Percentiles rank a stretch among this genome's conserved stretches.
phyloP scores from a whole-genome alignment of 1,140 invertebrate species.

The Drosophila baimaii region DNA sequence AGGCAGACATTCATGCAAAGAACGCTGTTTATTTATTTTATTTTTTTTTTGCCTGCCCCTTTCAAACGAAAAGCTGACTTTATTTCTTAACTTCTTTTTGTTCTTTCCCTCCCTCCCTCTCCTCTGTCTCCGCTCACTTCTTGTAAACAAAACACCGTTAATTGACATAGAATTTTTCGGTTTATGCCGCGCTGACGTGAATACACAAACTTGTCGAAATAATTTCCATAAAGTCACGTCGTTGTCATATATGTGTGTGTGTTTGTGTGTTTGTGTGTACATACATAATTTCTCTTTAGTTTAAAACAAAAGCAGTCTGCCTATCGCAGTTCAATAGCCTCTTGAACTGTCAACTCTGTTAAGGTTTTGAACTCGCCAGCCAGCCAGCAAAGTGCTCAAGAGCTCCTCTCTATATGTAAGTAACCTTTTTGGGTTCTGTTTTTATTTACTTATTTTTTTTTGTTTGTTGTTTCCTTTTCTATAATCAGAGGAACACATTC shows the following conservation, averaged over 20 bases:
- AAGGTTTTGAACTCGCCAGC: conserved; percentile 11
- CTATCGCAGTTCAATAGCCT: conserved; percentile 65
- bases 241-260: conserved; percentile 50
- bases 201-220: conserved; percentile 42
- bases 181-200: conserved; percentile 42
- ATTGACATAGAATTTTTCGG: conserved; percentile 80
- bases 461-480: neutral
- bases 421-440: conserved; percentile 15
- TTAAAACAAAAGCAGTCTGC: conserved; percentile 49
- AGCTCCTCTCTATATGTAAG: conserved; percentile 8
- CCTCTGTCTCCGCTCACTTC: conserved; percentile 6
- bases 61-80: conserved; percentile 20
- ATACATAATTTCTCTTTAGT: conserved; percentile 57
- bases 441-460: neutral
- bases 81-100: conserved; percentile 16
- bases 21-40: neutral
- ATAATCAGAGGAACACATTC: neutral
- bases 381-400: conserved; percentile 5
- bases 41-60: conserved; percentile 2
- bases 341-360: conserved; percentile 46
- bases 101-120: neutral
- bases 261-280: conserved; percentile 23
- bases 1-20: neutral
- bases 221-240: conserved; percentile 70
- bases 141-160: conserved; percentile 81